Percentiles rank a stretch among this genome's conserved stretches.
phyloP scores from a whole-genome alignment of 2,888 invertebrate species.

The Drosophila lutescens region DNA sequence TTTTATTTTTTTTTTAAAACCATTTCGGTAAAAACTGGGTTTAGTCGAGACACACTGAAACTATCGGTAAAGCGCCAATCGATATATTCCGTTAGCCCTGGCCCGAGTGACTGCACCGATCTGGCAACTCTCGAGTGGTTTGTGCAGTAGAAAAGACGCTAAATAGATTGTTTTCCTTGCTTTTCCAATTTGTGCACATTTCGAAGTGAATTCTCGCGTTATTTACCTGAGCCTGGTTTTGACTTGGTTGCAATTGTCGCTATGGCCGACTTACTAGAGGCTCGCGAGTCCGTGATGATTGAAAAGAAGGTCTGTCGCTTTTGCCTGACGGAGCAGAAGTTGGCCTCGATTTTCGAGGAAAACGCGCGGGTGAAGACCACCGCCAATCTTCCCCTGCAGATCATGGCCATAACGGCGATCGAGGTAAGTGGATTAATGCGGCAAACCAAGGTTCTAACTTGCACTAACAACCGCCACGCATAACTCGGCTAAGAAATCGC shows the following conservation, averaged over 20 bases:
- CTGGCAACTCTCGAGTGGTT: slow-evolving; percentile 23
- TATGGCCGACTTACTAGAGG: slow-evolving; percentile 47
- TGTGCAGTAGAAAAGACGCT: slow-evolving; percentile 30
- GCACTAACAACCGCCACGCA: slow-evolving; percentile 45
- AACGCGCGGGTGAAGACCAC: slow-evolving; percentile 86
- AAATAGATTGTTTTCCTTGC: slow-evolving; percentile 17
- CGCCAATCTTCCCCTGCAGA: slow-evolving; percentile 89
- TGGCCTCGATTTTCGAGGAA: slow-evolving; percentile 88
- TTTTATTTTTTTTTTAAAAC: neutral
- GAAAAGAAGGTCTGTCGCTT: slow-evolving; percentile 90
- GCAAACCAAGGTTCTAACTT: slow-evolving; percentile 49
- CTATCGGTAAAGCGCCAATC: neutral
- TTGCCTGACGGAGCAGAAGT: slow-evolving; percentile 88
- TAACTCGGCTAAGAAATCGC: slow-evolving; percentile 63
- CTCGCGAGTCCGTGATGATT: slow-evolving; percentile 85
- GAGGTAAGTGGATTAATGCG: slow-evolving; percentile 86
- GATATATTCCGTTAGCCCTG: slow-evolving; percentile 2
- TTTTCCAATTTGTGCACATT: neutral
- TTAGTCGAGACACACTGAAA: neutral
- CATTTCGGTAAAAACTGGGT: neutral
- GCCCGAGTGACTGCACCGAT: neutral
- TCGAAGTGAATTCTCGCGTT: neutral
- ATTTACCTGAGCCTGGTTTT: neutral
- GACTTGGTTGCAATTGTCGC: slow-evolving; percentile 1
- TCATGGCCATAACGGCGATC: slow-evolving; percentile 90